Base-by-base conservation (phyloP, 1,140 invertebrate species). In the Drosophila takahashii region DNA sequence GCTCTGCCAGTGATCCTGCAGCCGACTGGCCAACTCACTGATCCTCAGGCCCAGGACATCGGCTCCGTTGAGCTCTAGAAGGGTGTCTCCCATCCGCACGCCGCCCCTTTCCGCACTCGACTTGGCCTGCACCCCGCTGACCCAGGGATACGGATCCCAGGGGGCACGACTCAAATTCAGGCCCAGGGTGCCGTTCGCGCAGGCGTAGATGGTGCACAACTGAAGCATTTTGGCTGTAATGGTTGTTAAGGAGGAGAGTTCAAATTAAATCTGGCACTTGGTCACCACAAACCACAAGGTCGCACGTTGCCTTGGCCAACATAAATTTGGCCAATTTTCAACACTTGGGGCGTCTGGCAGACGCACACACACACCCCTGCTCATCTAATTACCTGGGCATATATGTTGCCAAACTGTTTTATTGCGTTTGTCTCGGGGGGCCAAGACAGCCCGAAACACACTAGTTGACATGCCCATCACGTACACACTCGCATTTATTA, bases 101-200 rank as follows among this genome's bases (percentile, higher is more conserved):
- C 92, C 92, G 3, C 92, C 92, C 6, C 66, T 56, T 9, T 91
- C 77, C 15, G 92, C 92, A 64, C 65, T 90, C 11, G 92, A 92
- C 37, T 84, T 85, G 16, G 72, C 71, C 57, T 89, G 84, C 66
- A 92, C 90, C 11, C 81, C 86, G 80, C 91, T 92, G 41, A 93
- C 92, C 92, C 92, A 92, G 0, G 92, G 92, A 83, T 93, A 93
- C 0, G 92, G 92, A 58, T 93, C 92, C 90, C 92, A 93, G 52
- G 91, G 92, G 47, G 92, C 92, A 45, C 92, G 90, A 69, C 81
- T 92, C 76, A 92, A 78, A 47, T 92, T 92, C 41, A 92, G 70
- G 32, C 92, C 92, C 48, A 92, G 79, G 8, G 89, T 90, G 39
- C 92, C 92, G 44, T 87, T 87, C 10, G 91, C 76, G 62, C 80